Evolutionary conservation across 2,888 invertebrate genomes (phyloP).

Genomic region (Xylota sylvarum): DNA sequence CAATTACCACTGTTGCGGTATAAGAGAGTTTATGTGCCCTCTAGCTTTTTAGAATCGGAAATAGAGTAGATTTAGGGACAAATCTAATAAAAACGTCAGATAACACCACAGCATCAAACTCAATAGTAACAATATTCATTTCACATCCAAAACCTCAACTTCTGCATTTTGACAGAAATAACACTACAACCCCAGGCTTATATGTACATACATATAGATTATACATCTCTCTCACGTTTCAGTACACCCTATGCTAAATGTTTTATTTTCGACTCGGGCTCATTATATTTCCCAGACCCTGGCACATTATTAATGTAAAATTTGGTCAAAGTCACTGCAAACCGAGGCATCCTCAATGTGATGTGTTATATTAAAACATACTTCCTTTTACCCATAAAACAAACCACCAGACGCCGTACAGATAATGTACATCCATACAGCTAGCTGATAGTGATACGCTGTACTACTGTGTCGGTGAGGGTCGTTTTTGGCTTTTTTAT

Average conservation of each 20-base stretch:
- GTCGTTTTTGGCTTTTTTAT: slow-evolving; percentile 60
- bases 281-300: not conserved
- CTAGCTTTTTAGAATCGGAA: too few relatives aligned
- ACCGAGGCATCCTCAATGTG: slow-evolving; percentile 26
- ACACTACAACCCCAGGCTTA: too few relatives aligned
- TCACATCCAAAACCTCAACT: too few relatives aligned
- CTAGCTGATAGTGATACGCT: slow-evolving; percentile 10
- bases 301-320: slow-evolving; percentile 27
- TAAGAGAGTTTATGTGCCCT: too few relatives aligned
- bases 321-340: slow-evolving; percentile 44
- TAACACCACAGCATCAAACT: too few relatives aligned
- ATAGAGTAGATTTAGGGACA: too few relatives aligned
- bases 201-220: too few relatives aligned
- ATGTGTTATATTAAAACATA: slow-evolving; percentile 52
- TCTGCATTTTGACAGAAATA: too few relatives aligned
- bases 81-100: too few relatives aligned
- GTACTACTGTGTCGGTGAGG: slow-evolving; percentile 30
- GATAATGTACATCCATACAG: not conserved
- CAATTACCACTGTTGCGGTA: too few relatives aligned
- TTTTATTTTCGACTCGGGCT: not conserved
- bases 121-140: too few relatives aligned
- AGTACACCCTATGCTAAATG: not conserved
- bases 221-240: not conserved
- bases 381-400: slow-evolving; percentile 45
- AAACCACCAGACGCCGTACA: slow-evolving; percentile 34